Evolutionary conservation across 2,888 invertebrate genomes (phyloP).

Genomic region (Hyppa rectilinea): DNA sequence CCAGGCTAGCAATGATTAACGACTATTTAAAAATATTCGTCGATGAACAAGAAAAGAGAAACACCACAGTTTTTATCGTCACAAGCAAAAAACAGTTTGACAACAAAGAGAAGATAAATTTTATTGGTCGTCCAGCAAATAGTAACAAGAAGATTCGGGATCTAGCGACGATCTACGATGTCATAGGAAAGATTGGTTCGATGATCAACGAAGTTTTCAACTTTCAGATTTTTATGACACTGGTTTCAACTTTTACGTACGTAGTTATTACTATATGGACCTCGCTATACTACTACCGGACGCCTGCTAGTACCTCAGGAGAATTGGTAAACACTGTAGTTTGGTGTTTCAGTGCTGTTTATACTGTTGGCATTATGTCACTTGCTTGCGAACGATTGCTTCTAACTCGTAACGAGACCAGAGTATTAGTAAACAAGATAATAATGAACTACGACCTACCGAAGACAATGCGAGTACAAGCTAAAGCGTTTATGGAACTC

Average conservation of each 20-base stretch:
- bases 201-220: constrained; percentile 78
- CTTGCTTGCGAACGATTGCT: constrained; percentile 76
- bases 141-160: constrained; percentile 74
- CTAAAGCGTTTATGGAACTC: constrained; percentile 81
- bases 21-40: constrained; percentile 72
- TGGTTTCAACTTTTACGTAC: constrained; percentile 77
- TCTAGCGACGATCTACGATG: constrained; percentile 74
- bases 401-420: constrained; percentile 73
- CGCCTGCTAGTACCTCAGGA: constrained; percentile 62
- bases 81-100: constrained; percentile 58
- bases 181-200: constrained; percentile 73
- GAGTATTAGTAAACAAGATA: constrained; percentile 77
- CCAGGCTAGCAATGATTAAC: constrained; percentile 74
- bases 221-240: constrained; percentile 79
- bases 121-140: constrained; percentile 68
- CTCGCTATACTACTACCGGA: constrained; percentile 73
- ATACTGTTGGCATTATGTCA: constrained; percentile 74
- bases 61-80: constrained; percentile 67
- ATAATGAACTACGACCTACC: constrained; percentile 82
- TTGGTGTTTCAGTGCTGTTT: constrained; percentile 74
- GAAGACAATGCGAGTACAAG: constrained; percentile 76
- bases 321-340: constrained; percentile 69
- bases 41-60: constrained; percentile 65
- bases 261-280: constrained; percentile 80
- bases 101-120: constrained; percentile 62